Base-by-base conservation (phyloP, 2,888 invertebrate genomes). In the Pegoplata infirma region DNA sequence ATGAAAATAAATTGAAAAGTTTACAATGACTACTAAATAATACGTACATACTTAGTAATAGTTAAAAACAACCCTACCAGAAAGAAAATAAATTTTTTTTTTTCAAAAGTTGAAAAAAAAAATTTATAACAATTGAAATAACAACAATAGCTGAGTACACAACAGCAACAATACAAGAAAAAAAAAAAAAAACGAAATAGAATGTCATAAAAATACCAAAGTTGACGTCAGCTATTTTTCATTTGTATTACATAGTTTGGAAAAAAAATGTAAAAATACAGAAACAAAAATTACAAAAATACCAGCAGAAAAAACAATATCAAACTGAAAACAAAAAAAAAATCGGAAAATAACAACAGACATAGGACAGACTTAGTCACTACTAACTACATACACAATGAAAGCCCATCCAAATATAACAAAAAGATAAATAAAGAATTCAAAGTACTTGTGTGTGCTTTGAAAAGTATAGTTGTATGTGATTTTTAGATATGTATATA, bases 321-420 rank as follows among this genome's bases (percentile, higher is more conserved):
- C 32, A 72, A n/a, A 64, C 14, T 49, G 40, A n/a, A n/a, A 49
- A 25, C 25, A 56, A 55, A 58, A 25, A 61, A 63, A 51, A 68
- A 69, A 47, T 47, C 55, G 66, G 66, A 69, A 74, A 74, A 74
- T 66, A 74, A 74, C 55, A 78, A 78, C 78, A 74, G 78, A 78
- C 74, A 74, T 58, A 59, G 69, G 69, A 78, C 78, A 78, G 78
- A 74, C 73, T 32, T n/a, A n/a, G 47, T 36, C 61, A 71, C 55
- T 66, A 67, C 55, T 72, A 72, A 67, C 55, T 61, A 61, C 44
- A 12, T 47, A 53, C 36, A 71, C 14, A 32, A 28, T 63, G 10
- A 73, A 53, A 17, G 25, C 19, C 59, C 40, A 49, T 12, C 44
- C 5, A 51, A 10, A 32, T n/a, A n/a, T n/a, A n/a, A n/a, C n/a